Percentiles rank a stretch among this genome's conserved stretches.
These are phyloP conservation scores for Mesaphorura yosii DNA, from an alignment of 1,140 invertebrate species.

Conservation along the genomic window DNA sequence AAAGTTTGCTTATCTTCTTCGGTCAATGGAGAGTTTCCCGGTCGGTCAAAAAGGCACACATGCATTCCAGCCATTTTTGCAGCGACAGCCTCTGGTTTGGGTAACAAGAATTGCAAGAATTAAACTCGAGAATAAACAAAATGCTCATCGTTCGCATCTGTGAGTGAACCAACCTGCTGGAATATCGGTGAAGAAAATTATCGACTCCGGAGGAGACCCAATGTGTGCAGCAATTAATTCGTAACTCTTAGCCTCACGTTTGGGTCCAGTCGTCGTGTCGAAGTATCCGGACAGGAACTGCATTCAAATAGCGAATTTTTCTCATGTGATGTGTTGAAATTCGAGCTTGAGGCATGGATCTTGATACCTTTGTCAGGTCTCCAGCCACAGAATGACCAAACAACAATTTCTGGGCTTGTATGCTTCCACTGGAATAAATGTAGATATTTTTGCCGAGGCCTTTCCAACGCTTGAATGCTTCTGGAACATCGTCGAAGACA, in stretches of 20 bases:
- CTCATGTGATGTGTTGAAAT: background rate
- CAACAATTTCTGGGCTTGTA: constrained; percentile 78
- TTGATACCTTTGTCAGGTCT: constrained; percentile 57
- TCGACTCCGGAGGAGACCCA: constrained; percentile 46
- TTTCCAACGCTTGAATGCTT: constrained; percentile 57
- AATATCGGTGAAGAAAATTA: constrained; percentile 76
- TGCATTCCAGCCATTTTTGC: constrained; percentile 59
- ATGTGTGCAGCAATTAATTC: constrained; percentile 60
- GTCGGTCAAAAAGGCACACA: constrained; percentile 54
- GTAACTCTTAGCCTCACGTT: constrained; percentile 61
- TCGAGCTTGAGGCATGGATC: too few species aligned
- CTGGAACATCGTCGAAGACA: constrained; percentile 71
- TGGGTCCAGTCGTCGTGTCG: constrained; percentile 71
- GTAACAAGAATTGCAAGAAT: constrained; percentile 22
- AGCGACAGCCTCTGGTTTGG: constrained; percentile 73
- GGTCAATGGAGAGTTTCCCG: constrained; percentile 58
- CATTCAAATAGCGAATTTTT: constrained; percentile 7
- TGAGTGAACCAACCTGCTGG: constrained; percentile 49
- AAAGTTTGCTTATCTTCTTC: constrained; percentile 48
- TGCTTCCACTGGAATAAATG: constrained; percentile 84
- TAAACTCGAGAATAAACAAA: background rate
- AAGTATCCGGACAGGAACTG: constrained; percentile 67
- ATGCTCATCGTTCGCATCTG: background rate
- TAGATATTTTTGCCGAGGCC: constrained; percentile 55
- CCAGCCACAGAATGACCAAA: constrained; percentile 65